phyloP scores from a whole-genome alignment of 2,888 invertebrate genomes.

The Priapulus caudatus region DNA sequence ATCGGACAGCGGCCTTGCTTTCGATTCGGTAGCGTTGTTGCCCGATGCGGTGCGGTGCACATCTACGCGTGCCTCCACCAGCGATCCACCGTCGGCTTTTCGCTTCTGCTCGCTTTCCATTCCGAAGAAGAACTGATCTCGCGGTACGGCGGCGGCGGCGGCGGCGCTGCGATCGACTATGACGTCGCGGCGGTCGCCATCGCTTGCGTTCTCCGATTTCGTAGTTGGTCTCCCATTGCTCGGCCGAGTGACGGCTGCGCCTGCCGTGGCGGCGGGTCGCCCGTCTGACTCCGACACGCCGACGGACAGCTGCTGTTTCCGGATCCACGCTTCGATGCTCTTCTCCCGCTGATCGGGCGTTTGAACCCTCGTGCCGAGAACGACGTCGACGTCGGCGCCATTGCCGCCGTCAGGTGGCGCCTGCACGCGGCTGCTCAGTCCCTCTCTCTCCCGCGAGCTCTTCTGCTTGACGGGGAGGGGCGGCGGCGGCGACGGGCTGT shows the following conservation, averaged over 20 bases:
- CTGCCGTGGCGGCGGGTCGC: too few relatives aligned
- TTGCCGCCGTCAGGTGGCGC: too few relatives aligned
- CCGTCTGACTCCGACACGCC: not conserved
- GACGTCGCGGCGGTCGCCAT: not conserved
- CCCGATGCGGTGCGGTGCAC: too few relatives aligned
- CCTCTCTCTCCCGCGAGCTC: not conserved
- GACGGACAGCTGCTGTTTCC: not conserved
- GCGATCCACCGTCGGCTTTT: too few relatives aligned
- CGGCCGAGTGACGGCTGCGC: not conserved
- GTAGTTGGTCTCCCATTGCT: too few relatives aligned
- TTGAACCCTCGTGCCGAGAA: not conserved
- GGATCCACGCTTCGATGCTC: not conserved
- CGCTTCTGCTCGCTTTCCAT: too few relatives aligned
- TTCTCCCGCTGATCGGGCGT: not conserved
- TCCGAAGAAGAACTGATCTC: constrained; percentile 1
- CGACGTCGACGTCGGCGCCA: too few relatives aligned
- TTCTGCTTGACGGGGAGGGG: not conserved
- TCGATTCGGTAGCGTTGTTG: too few relatives aligned
- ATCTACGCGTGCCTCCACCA: too few relatives aligned
- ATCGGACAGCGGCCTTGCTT: too few relatives aligned
- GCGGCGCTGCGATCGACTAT: not conserved
- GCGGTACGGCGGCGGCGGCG: not conserved
- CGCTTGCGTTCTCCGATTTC: too few relatives aligned
- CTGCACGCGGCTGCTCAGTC: not conserved
- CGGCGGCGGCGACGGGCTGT: too few relatives aligned